Base-by-base conservation (phyloP, 1,140 invertebrate species). In the Pemphigus obesinymphae region DNA sequence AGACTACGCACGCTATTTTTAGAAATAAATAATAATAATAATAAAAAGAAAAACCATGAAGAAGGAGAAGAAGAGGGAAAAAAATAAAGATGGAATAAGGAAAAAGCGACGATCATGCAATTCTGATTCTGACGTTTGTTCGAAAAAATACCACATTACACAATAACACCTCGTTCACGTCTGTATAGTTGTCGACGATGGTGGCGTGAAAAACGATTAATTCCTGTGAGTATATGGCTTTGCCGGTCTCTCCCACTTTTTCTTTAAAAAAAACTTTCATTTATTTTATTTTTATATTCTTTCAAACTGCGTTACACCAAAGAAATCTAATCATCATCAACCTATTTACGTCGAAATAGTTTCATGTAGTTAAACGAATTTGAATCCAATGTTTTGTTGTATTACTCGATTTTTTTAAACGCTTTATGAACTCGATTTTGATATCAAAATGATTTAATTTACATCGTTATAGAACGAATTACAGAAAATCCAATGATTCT, bases 121-220 rank as follows among this genome's bases (percentile, higher is more conserved):
- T 76, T 76, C 48, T 76, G 73, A 76, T 76, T 76, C 31, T 58
- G 50, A 76, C 73, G 50, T 55, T 76, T 76, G 73, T 76, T 55
- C 31, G 50, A 31, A 6, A 73, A 48, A 50, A 73, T 50, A 73
- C 45, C 70, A 20, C 45, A 29, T 37, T 40, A 55, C 73, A 55
- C 73, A 76, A 76, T 76, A 76, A 76, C 73, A 76, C 45, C 73
- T 76, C 73, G 73, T 76, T 76, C 17, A 76, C 58, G 73, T 23
- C 29, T 76, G 31, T 76, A n/a, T n/a, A 53, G 73, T 37, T 76
- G 73, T 55, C 73, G 73, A 17, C 10, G 37, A 40, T n/a, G n/a
- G n/a, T n/a, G n/a, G n/a, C 26, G 45, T 37, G 29, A n/a, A 76
- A 76, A 76, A 76, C 73, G 73, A 76, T 76, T 76, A 76, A 55